Conservation (phyloP, 2,888 invertebrate genomes). For the Prosapia bicincta region DNA sequence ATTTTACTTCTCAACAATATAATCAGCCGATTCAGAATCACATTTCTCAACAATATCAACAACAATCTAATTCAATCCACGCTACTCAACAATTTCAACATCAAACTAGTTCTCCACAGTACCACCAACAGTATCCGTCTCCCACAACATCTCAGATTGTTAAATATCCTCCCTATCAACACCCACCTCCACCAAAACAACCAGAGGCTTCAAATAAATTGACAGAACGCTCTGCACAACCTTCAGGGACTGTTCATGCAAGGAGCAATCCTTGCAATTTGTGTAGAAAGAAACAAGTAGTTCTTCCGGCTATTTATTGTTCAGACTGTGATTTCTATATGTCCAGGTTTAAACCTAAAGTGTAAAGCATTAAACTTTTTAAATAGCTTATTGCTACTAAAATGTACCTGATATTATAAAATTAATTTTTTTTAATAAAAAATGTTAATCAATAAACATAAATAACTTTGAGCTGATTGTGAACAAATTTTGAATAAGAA, state of each 20-base stretch:
- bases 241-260: slow-evolving; percentile 44
- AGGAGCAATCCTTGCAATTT: slow-evolving; percentile 75
- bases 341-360: slow-evolving; percentile 71
- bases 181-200: slow-evolving; percentile 55
- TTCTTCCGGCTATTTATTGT: slow-evolving; percentile 77
- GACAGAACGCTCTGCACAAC: slow-evolving; percentile 15
- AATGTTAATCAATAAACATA: no score
- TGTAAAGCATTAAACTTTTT: slow-evolving; percentile 24
- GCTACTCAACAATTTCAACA: slow-evolving; percentile 2
- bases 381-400: not conserved
- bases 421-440: not conserved
- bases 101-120: slow-evolving; percentile 4
- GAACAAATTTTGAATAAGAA: no score
- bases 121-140: slow-evolving; percentile 25
- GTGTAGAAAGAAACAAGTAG: slow-evolving; percentile 80
- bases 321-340: slow-evolving; percentile 91
- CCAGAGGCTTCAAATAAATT: slow-evolving; percentile 29
- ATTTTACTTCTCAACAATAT: slow-evolving; percentile 1
- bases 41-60: slow-evolving; percentile 9
- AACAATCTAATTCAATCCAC: slow-evolving; percentile 2
- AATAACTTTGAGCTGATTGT: no score
- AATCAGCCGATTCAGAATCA: not conserved
- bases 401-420: not conserved
- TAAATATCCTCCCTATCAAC: slow-evolving; percentile 58
- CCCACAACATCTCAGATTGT: slow-evolving; percentile 16